phyloP scores from a whole-genome alignment of 2,797 vertebrate species.

The Hephaestus fuliginosus region DNA sequence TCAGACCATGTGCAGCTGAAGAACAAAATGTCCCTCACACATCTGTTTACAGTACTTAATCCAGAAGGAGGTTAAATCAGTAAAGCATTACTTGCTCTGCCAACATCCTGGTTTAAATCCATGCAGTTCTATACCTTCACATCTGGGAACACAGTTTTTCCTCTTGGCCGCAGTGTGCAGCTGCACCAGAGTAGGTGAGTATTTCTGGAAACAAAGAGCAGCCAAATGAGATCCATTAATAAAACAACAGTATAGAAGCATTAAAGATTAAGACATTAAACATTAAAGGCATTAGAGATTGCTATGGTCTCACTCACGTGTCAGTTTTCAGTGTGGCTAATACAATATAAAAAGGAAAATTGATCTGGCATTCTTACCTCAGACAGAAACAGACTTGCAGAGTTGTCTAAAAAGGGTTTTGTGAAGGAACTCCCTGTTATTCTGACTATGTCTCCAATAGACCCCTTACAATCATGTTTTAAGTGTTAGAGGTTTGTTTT shows the following conservation, averaged over 20 bases:
- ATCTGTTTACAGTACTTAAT: background rate
- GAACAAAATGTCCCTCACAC: background rate
- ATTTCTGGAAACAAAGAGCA: conserved; percentile 42
- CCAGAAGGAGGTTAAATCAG: background rate
- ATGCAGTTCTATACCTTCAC: conserved; percentile 15
- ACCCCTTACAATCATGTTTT: background rate
- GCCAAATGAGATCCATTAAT: conserved; percentile 37
- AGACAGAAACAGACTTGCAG: background rate
- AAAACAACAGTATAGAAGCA: conserved; percentile 34
- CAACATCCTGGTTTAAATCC: background rate
- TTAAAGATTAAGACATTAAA: conserved; percentile 37
- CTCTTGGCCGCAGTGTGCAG: background rate
- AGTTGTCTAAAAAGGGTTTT: no score
- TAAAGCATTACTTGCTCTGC: background rate
- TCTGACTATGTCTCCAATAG: background rate
- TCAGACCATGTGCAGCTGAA: background rate
- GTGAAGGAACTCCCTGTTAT: background rate
- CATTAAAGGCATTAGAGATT: conserved; percentile 40
- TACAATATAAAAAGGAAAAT: background rate
- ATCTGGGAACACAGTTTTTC: conserved; percentile 20
- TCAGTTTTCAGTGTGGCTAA: background rate
- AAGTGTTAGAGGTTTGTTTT: background rate
- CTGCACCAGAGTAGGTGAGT: conserved; percentile 10
- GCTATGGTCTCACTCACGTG: background rate
- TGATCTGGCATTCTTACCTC: background rate